Base-by-base conservation (phyloP, 92 coral and sea anemone species). In the Paragorgia papillata region DNA sequence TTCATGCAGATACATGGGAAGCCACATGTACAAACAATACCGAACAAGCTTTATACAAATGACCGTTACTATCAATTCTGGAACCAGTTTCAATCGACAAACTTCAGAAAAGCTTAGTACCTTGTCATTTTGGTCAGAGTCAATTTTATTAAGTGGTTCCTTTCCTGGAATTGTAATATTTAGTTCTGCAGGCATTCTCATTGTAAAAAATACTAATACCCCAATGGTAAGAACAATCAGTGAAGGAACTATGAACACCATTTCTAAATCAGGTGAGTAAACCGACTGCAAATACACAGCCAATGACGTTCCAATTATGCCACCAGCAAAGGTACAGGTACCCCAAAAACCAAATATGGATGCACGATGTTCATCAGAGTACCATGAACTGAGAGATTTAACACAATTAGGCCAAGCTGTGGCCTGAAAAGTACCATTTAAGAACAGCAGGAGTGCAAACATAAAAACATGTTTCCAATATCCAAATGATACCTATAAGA, bases 391-490 rank as follows among this genome's bases (percentile, higher is more conserved):
- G 67, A 95, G 92, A 18, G 96, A 86, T 66, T 95, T 95, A 2
- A 95, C 99, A 76, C 97, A 91, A 67, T 95, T 95, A 7, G 99
- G 99, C 99, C 99, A 95, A 2, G 99, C 99, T 77, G 97, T 95
- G 19, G 99, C 90, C 93, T 95, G 53, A 33, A 79, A 90, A 46
- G 92, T 82, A 31, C 98, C 98, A 91, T 94, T 94, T 30, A 94
- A 65, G 71, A 94, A 91, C 15, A 94, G 92, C 32, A 89, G 87
- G 9, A 89, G 10, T 13, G 89, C 85, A 83, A 94, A 83, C 28
- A 94, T 71, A 0, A 62, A 55, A 25, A 85, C 65, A 60, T 81
- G 83, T 37, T 67, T 65, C 97, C 97, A 91, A 82, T 79, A 88
- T 4, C 98, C 98, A 94, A 94, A 94, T 17, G 97, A 74, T 26